Evolutionary conservation across 2,113 vertebrate genomes (phyloP).

Genomic region (Tupaia tana): DNA sequence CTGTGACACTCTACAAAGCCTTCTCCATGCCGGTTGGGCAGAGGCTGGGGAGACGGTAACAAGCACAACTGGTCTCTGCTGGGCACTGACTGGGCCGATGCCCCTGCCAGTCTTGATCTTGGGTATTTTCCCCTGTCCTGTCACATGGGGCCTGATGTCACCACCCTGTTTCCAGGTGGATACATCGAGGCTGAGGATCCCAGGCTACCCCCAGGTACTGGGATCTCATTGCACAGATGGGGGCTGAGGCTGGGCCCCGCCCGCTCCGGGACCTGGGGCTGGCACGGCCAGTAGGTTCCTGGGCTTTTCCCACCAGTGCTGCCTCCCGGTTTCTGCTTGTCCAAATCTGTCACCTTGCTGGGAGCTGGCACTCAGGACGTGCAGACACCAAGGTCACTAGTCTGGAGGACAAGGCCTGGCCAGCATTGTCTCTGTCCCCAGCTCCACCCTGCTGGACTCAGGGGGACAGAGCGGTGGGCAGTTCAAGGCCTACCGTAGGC

Average conservation of each 20-base stretch:
- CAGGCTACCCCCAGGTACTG: accelerated
- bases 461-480: not conserved
- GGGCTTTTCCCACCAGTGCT: accelerated
- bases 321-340: not conserved
- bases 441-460: not conserved
- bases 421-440: not conserved
- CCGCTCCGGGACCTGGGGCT: not conserved
- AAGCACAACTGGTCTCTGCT: not conserved
- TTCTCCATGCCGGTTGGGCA: not conserved
- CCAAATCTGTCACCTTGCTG: accelerated
- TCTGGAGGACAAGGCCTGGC: not conserved
- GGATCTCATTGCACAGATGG: accelerated
- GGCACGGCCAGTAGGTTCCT: not conserved
- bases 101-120: accelerated
- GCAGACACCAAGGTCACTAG: not conserved
- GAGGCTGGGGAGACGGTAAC: accelerated
- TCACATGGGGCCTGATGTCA: not conserved
- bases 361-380: not conserved
- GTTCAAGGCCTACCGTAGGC: not conserved
- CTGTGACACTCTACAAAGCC: accelerated
- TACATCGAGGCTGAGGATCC: not conserved
- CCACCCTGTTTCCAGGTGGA: too few relatives aligned
- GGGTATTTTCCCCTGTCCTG: not conserved
- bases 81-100: not conserved
- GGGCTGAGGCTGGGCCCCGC: not conserved